phyloP scores from a whole-genome alignment of 2,113 vertebrate genomes.

The Saimiri boliviensis region DNA sequence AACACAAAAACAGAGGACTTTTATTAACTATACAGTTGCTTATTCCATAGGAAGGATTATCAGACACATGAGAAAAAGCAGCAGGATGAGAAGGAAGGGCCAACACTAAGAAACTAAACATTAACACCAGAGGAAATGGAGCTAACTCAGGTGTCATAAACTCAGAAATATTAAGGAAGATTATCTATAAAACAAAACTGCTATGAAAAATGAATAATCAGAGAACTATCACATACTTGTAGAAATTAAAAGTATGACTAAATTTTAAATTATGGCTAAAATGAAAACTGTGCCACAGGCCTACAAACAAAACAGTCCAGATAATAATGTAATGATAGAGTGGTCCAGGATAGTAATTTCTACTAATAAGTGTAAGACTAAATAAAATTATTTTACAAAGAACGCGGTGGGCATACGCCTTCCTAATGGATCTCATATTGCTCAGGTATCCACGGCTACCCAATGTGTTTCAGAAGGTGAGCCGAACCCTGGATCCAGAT shows the following conservation, averaged over 20 bases:
- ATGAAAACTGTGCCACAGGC: not conserved
- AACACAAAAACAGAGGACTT: not conserved
- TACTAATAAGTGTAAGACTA: not conserved
- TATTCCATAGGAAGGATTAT: not conserved
- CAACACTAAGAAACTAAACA: conserved; percentile 12
- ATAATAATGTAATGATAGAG: not conserved
- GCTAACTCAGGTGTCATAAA: not conserved
- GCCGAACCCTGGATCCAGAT: not conserved
- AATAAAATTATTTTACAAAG: not conserved
- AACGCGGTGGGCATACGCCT: not conserved
- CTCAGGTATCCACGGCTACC: not conserved
- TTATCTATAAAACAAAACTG: not conserved
- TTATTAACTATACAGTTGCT: not conserved
- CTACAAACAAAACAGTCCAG: not conserved
- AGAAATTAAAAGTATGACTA: conserved; percentile 20
- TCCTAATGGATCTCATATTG: not conserved
- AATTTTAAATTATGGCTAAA: not conserved
- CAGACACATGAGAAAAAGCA: not conserved
- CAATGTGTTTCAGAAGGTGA: not conserved
- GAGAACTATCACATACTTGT: not conserved
- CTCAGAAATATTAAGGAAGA: not conserved
- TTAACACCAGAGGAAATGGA: conserved; percentile 25
- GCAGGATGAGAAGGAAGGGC: not conserved
- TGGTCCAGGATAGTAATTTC: not conserved
- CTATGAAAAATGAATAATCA: not conserved